A percentile compares a stretch with the other conserved stretches of the same genome.
Evolutionary conservation across 1,140 invertebrate genomes (phyloP).

Genomic region (Cardiocondyla obscurior): DNA sequence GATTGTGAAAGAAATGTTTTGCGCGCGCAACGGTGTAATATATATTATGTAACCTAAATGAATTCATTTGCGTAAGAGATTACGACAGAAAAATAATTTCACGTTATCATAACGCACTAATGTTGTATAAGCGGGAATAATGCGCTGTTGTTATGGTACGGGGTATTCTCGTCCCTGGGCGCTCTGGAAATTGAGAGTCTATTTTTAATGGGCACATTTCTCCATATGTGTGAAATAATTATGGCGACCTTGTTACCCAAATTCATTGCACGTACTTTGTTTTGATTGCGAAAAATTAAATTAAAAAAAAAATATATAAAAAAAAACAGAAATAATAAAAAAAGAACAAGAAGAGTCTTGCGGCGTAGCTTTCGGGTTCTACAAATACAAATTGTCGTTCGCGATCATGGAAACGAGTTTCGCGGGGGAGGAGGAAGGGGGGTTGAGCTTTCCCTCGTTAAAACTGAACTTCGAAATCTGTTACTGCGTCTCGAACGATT

Average conservation of each 20-base stretch:
- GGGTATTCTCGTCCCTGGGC: background rate
- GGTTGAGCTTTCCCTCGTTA: background rate
- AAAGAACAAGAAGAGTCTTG: background rate
- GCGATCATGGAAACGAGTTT: background rate
- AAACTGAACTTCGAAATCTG: conserved; percentile 36
- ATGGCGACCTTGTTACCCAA: conserved; percentile 5
- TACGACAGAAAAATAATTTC: conserved; percentile 33
- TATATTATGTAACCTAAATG: conserved; percentile 25
- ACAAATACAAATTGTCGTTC: background rate
- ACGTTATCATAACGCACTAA: conserved; percentile 27
- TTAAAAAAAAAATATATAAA: no score
- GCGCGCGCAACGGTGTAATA: conserved; percentile 3
- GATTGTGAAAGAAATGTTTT: background rate
- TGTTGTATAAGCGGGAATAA: conserved; percentile 14
- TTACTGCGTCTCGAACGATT: conserved; percentile 29
- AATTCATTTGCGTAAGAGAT: conserved; percentile 23
- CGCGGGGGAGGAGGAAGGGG: no score
- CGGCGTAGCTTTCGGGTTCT: background rate
- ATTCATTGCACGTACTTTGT: background rate
- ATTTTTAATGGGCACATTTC: conserved; percentile 39
- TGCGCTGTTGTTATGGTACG: background rate
- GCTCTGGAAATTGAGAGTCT: conserved; percentile 16
- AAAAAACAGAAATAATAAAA: no score
- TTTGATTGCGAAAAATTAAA: background rate
- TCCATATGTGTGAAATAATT: conserved; percentile 17